Evolutionary conservation across 2,113 vertebrate genomes (phyloP).

Genomic region (Pogonocichla stellata): DNA sequence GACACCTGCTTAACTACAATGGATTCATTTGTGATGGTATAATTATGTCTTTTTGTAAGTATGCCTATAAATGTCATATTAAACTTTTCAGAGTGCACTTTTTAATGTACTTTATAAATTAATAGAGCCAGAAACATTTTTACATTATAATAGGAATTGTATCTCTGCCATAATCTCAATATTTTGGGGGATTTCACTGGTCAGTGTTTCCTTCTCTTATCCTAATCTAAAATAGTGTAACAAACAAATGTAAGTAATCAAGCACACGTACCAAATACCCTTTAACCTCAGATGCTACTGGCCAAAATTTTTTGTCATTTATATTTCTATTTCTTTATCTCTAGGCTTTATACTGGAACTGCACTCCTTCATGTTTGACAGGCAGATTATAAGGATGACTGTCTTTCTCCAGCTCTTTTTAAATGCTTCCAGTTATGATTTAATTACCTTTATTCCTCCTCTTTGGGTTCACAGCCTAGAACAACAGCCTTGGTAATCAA

Average conservation of each 20-base stretch:
- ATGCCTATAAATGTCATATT: background rate
- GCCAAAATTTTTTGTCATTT: background rate
- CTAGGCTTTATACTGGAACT: background rate
- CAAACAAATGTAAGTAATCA: background rate
- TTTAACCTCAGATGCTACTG: background rate
- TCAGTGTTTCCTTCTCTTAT: background rate
- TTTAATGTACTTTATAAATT: background rate
- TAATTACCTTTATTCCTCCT: constrained; percentile 28
- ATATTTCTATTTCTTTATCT: background rate
- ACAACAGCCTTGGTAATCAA: constrained; percentile 18
- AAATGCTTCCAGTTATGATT: constrained; percentile 34
- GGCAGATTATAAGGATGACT: background rate
- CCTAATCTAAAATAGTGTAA: background rate
- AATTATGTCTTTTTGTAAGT: background rate
- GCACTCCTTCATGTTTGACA: constrained; percentile 28
- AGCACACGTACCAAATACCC: background rate
- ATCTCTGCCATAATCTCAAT: background rate
- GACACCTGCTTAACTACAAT: background rate
- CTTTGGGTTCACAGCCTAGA: background rate
- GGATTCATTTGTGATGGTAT: background rate
- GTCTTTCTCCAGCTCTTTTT: background rate
- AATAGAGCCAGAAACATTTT: background rate
- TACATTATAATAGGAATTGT: background rate
- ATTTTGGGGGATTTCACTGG: background rate
- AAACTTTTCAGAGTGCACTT: background rate